These are phyloP conservation scores for Myopa testacea DNA, from an alignment of 2,888 invertebrate genomes.

Conservation along the genomic window DNA sequence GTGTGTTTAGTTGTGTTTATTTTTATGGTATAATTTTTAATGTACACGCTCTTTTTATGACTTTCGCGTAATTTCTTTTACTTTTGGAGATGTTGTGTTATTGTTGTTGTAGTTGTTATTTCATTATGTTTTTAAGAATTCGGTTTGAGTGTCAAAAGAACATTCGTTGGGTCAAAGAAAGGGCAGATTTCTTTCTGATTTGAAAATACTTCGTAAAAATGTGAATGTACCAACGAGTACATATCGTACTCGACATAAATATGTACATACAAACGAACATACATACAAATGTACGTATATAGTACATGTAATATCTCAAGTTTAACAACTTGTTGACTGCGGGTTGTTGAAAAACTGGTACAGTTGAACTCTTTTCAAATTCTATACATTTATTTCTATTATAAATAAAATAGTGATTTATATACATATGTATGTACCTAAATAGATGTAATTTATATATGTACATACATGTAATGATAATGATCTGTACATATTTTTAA, in stretches of 20 bases:
- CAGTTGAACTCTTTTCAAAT: background rate
- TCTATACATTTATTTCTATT: background rate
- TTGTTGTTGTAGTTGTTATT: background rate
- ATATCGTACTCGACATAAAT: background rate
- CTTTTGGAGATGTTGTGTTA: background rate
- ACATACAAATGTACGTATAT: background rate
- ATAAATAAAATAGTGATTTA: background rate
- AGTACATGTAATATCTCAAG: background rate
- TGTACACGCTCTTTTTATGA: background rate
- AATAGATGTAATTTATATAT: conserved; percentile 7
- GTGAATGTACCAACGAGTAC: background rate
- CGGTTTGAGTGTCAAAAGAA: background rate
- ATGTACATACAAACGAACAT: background rate
- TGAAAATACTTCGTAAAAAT: background rate
- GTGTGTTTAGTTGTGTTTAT: background rate
- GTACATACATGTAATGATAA: conserved; percentile 39
- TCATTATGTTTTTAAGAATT: background rate
- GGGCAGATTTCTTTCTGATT: conserved; percentile 3
- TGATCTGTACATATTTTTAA: background rate
- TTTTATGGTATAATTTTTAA: background rate
- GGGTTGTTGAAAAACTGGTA: background rate
- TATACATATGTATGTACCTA: background rate
- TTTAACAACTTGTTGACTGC: background rate
- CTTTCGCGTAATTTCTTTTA: background rate
- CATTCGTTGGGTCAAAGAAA: background rate